These are phyloP conservation scores for Crepidodera aurea DNA, from an alignment of 2,888 invertebrate species.

Conservation along the genomic window DNA sequence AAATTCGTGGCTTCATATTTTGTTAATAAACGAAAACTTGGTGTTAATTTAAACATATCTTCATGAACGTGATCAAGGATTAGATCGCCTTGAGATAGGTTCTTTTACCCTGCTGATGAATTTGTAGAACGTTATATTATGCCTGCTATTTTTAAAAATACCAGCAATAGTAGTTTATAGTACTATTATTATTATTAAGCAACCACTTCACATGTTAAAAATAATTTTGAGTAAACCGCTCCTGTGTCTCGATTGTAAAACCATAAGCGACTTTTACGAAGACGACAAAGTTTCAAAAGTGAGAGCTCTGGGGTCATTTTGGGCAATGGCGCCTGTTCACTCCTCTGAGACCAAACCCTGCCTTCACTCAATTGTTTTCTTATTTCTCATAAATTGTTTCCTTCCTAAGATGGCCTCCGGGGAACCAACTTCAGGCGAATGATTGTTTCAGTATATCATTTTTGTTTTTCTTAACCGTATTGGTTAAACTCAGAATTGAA, in stretches of 20 bases:
- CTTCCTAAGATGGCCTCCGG: constrained; percentile 51
- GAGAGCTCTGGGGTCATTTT: constrained; percentile 43
- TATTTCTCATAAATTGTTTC: constrained; percentile 60
- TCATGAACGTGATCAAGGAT: too few relatives aligned
- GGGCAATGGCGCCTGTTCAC: constrained; percentile 46
- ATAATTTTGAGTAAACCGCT: neutral
- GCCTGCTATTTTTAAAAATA: too few relatives aligned
- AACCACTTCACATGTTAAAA: neutral
- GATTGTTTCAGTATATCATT: constrained; percentile 53
- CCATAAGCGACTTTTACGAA: constrained; percentile 37
- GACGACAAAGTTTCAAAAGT: constrained; percentile 37
- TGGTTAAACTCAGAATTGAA: constrained; percentile 26
- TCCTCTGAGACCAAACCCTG: constrained; percentile 54
- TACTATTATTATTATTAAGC: too few relatives aligned
- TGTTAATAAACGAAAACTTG: constrained; percentile 7
- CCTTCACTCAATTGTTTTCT: constrained; percentile 58
- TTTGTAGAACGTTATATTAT: too few relatives aligned
- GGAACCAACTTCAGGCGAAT: constrained; percentile 54
- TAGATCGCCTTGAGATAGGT: too few relatives aligned
- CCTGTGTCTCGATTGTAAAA: constrained; percentile 20
- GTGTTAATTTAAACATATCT: constrained; percentile 14
- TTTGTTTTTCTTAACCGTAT: constrained; percentile 30
- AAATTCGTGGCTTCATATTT: constrained; percentile 11
- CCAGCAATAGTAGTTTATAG: too few relatives aligned
- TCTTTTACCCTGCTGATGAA: too few relatives aligned